phyloP scores from a whole-genome alignment of 2,797 vertebrate species.

The Danio albolineatus region DNA sequence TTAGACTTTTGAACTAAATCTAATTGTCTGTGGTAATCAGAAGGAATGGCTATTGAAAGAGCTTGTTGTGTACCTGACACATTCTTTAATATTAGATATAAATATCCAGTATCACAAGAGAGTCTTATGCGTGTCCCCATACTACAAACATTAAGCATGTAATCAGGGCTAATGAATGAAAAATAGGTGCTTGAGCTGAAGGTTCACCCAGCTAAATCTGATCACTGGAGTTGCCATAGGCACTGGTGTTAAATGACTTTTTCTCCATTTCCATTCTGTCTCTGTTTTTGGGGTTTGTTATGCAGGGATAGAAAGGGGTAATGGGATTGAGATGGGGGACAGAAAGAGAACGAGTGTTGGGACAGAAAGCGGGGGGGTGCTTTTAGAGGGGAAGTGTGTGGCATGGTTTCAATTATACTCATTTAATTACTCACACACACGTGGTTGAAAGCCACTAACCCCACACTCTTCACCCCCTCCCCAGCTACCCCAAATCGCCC shows the following conservation, averaged over 20 bases:
- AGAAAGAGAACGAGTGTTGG: slow-evolving; percentile 33
- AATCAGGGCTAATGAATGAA: slow-evolving; percentile 54
- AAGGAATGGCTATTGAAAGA: neutral
- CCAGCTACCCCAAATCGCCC: slow-evolving; percentile 20
- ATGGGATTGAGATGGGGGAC: slow-evolving; percentile 40
- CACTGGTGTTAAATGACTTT: slow-evolving; percentile 16
- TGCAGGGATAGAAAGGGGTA: slow-evolving; percentile 34
- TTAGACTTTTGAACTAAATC: neutral
- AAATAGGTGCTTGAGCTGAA: slow-evolving; percentile 54
- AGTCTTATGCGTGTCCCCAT: slow-evolving; percentile 18
- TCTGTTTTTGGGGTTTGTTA: slow-evolving; percentile 38
- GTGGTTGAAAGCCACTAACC: slow-evolving; percentile 37
- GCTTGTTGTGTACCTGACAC: neutral
- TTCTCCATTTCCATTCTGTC: neutral
- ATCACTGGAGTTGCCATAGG: slow-evolving; percentile 7
- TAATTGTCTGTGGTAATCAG: neutral
- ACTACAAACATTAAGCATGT: slow-evolving; percentile 47
- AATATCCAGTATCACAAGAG: slow-evolving; percentile 10
- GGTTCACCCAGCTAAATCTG: slow-evolving; percentile 42
- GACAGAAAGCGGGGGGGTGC: neutral
- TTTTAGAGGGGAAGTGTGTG: slow-evolving; percentile 26
- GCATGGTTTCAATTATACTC: slow-evolving; percentile 51
- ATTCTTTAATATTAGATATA: slow-evolving; percentile 7
- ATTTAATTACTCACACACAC: slow-evolving; percentile 46
- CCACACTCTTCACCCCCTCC: slow-evolving; percentile 22